These are phyloP conservation scores for Loripinus fragilis DNA, from an alignment of 2,888 invertebrate species.

Conservation along the genomic window DNA sequence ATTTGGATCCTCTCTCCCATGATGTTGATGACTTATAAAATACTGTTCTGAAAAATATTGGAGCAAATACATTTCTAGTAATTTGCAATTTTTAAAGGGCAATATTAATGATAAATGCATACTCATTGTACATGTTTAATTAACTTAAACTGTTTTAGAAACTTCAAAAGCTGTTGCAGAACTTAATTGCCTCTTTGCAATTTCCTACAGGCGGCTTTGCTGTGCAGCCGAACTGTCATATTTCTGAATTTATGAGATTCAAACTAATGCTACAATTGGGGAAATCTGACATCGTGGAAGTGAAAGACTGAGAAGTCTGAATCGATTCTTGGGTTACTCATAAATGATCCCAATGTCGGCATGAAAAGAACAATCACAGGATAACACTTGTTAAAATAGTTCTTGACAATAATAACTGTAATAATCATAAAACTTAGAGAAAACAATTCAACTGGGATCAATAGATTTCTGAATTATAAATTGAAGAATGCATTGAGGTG, in stretches of 20 bases:
- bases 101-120: too few relatives aligned
- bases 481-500: background rate
- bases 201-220: background rate
- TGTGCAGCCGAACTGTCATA: background rate
- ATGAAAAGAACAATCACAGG: background rate
- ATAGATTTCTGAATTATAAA: conserved; percentile 2
- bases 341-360: background rate
- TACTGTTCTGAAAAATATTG: too few relatives aligned
- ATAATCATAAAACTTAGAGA: conserved; percentile 1
- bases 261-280: conserved; percentile 8
- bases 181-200: background rate
- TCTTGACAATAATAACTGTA: conserved; percentile 12
- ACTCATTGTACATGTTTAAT: too few relatives aligned
- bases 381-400: background rate
- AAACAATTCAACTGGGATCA: background rate
- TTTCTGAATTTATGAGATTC: background rate
- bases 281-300: background rate
- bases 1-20: too few relatives aligned
- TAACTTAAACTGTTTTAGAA: too few relatives aligned
- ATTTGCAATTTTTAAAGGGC: too few relatives aligned
- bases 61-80: too few relatives aligned
- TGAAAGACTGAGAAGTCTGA: background rate
- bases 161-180: background rate
- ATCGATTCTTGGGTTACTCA: conserved; percentile 4
- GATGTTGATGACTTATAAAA: too few relatives aligned